phyloP scores from a whole-genome alignment of 2,797 vertebrate species.

The Sus cebifrons region DNA sequence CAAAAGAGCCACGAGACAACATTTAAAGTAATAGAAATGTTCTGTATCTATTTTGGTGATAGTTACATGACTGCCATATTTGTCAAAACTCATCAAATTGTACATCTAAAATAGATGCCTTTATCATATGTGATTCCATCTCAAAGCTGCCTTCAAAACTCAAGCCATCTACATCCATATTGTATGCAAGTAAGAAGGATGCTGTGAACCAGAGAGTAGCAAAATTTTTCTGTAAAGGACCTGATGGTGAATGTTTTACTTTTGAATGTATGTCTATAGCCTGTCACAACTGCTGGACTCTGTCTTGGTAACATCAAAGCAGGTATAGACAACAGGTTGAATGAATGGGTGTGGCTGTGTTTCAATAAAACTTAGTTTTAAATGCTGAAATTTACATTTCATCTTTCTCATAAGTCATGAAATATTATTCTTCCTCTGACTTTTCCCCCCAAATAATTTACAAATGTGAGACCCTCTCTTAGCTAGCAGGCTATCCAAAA shows the following conservation, averaged over 20 bases:
- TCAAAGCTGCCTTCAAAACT: slow-evolving; percentile 36
- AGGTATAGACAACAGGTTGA: background rate
- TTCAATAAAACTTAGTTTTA: background rate
- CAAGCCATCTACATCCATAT: background rate
- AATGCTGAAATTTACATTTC: slow-evolving; percentile 57
- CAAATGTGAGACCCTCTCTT: slow-evolving; percentile 50
- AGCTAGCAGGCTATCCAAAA: slow-evolving; percentile 58
- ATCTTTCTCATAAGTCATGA: slow-evolving; percentile 31
- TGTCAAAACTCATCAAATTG: slow-evolving; percentile 44
- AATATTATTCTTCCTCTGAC: slow-evolving; percentile 4
- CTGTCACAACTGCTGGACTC: background rate
- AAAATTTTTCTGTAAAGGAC: background rate
- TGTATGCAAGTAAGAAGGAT: background rate
- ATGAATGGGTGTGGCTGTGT: background rate
- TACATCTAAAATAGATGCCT: slow-evolving; percentile 10
- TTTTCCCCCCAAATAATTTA: background rate
- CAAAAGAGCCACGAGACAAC: background rate
- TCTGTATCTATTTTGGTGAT: slow-evolving; percentile 46
- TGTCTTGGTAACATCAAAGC: background rate
- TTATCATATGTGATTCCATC: background rate
- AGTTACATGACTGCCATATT: slow-evolving; percentile 42
- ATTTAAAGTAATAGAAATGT: background rate
- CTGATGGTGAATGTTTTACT: background rate
- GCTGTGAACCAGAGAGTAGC: background rate
- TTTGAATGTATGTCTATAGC: background rate